Percentiles rank a stretch among this genome's conserved stretches.
These are phyloP conservation scores for Syngnathus rostellatus DNA, from an alignment of 2,797 vertebrate genomes.

Conservation along the genomic window DNA sequence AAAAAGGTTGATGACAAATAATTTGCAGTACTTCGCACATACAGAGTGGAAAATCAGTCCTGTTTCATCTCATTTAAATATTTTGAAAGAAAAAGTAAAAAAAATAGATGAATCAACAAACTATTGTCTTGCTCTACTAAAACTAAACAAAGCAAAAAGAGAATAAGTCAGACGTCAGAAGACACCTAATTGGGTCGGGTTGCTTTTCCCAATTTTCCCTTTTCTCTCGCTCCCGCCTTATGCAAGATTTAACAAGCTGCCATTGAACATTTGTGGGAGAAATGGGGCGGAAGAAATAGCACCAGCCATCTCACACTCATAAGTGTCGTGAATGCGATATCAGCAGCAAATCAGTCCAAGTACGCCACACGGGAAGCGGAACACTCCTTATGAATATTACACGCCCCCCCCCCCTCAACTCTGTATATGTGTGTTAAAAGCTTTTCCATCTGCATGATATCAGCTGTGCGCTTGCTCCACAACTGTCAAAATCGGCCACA, in stretches of 20 bases:
- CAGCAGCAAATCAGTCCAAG: not conserved
- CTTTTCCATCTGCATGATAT: not conserved
- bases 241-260: not conserved
- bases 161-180: too few relatives aligned
- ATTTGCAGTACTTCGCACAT: too few relatives aligned
- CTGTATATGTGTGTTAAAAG: not conserved
- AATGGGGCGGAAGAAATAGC: conserved; percentile 1
- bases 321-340: not conserved
- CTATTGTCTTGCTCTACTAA: too few relatives aligned
- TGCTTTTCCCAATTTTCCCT: not conserved
- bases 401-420: not conserved
- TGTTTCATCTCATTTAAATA: too few relatives aligned
- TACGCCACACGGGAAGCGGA: not conserved
- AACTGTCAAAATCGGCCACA: not conserved
- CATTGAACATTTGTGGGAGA: conserved; percentile 1
- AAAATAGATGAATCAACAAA: too few relatives aligned
- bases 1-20: too few relatives aligned
- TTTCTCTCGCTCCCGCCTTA: not conserved
- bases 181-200: not conserved
- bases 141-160: too few relatives aligned
- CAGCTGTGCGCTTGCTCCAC: not conserved
- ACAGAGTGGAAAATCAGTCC: too few relatives aligned
- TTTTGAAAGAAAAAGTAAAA: too few relatives aligned
- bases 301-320: not conserved
- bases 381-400: not conserved